Percentiles rank a stretch among this genome's conserved stretches.
Conservation (phyloP, 30 jellyfish, hydroid and myxozoan genomes). For the Hydractinia echinata region DNA sequence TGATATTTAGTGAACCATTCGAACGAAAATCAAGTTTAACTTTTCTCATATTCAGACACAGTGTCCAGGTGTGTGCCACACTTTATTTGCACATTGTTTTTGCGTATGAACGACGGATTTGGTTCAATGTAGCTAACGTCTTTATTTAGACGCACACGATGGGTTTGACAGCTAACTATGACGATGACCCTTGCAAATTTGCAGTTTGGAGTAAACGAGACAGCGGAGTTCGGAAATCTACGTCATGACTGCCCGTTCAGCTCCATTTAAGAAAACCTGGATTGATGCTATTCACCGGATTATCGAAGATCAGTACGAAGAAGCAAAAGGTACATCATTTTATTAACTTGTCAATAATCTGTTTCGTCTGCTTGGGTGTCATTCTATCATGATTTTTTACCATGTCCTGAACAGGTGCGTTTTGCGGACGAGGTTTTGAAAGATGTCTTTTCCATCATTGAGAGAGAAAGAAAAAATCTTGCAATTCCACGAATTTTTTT, state of each 20-base stretch:
- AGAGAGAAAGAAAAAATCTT: too few species aligned
- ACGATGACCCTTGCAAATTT: constrained; percentile 82
- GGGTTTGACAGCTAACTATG: constrained; percentile 71
- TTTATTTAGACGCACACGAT: constrained; percentile 57
- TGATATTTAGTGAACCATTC: constrained; percentile 84
- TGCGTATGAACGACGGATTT: neutral
- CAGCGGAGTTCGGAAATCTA: constrained; percentile 73
- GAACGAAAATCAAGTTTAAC: constrained; percentile 68
- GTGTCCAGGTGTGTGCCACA: constrained; percentile 54
- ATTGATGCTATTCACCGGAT: constrained; percentile 65
- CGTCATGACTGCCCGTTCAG: constrained; percentile 65
- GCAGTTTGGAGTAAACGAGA: constrained; percentile 87
- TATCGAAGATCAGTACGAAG: constrained; percentile 59
- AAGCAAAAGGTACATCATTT: constrained; percentile 48
- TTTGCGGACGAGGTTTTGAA: neutral
- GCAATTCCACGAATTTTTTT: too few species aligned
- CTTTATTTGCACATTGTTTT: neutral
- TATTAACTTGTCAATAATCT: too few species aligned
- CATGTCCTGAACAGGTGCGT: too few species aligned
- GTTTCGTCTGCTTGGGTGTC: too few species aligned
- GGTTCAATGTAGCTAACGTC: neutral
- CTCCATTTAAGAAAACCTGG: constrained; percentile 59
- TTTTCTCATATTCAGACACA: constrained; percentile 69
- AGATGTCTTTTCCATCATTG: too few species aligned
- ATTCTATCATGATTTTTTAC: too few species aligned